Percentiles rank a stretch among this genome's conserved stretches.
phyloP scores from a whole-genome alignment of 2,113 vertebrate genomes.

The Malurus alboscapulatus region DNA sequence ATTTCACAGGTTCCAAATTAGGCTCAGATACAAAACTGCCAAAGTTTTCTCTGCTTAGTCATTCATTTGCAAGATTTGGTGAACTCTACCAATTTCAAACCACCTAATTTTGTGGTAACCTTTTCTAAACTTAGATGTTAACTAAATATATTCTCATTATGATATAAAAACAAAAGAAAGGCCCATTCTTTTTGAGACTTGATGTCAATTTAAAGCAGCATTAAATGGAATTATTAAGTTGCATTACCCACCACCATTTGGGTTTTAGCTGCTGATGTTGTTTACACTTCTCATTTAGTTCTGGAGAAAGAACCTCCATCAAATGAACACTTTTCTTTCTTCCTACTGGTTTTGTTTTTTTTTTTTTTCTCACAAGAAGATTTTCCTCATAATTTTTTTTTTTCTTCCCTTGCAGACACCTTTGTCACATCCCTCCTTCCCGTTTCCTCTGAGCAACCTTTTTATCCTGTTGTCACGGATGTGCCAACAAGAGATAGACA shows the following conservation, averaged over 20 bases:
- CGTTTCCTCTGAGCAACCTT: neutral
- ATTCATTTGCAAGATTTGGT: neutral
- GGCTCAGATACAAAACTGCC: neutral
- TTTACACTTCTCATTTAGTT: neutral
- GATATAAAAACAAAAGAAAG: neutral
- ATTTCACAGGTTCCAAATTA: neutral
- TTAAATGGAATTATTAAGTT: neutral
- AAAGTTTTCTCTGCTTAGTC: neutral
- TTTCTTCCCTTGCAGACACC: neutral
- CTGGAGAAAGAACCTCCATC: neutral
- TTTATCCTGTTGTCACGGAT: neutral
- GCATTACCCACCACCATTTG: neutral
- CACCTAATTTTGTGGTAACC: neutral
- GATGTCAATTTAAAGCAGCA: neutral
- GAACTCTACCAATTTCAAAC: neutral
- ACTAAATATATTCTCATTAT: neutral
- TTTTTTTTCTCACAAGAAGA: neutral
- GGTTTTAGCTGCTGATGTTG: neutral
- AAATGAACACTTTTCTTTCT: neutral
- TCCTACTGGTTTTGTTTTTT: neutral
- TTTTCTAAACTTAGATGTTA: neutral
- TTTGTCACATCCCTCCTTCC: neutral
- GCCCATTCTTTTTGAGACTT: neutral
- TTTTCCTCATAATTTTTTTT: neutral
- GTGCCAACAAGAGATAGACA: conserved; percentile 19